These are phyloP conservation scores for human DNA, from an alignment of 2,113 vertebrate genomes.

Conservation along the genomic window GRCh38 chrX:43945001-43945500, in stretches of 20 bases:
- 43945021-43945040: background rate
- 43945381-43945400: background rate
- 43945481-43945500: background rate
- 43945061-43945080: slow-evolving; percentile 16
- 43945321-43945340: background rate
- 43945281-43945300: background rate
- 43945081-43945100: background rate
- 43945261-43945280: slow-evolving; percentile 4
- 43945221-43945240: slow-evolving; percentile 29
- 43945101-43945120: background rate
- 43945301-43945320: background rate
- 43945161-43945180: background rate
- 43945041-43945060: background rate
- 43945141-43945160: background rate
- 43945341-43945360: background rate
- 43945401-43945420: background rate
- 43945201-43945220: background rate
- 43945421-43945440: background rate
- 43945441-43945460: background rate
- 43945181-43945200: background rate
- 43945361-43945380: background rate
- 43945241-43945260: background rate
- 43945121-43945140: background rate
- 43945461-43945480: background rate
- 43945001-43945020: background rate